A percentile compares a stretch with the other conserved stretches of the same genome.
phyloP scores from a whole-genome alignment of 2,113 vertebrate species.

The Ascaphus truei region DNA sequence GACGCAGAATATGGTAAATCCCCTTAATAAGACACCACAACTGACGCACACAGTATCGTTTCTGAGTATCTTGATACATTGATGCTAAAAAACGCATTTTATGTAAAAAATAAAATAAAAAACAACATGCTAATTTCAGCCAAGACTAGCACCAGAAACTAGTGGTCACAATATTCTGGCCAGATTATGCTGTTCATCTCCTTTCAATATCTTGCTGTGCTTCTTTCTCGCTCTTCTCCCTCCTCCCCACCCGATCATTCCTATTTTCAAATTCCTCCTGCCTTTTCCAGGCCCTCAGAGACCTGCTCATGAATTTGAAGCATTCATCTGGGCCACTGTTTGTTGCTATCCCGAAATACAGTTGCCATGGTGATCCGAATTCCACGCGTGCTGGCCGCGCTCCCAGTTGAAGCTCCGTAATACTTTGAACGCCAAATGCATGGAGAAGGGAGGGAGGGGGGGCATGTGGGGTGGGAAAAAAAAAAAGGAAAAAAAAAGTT shows the following conservation, averaged over 20 bases:
- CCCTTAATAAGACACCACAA: no score
- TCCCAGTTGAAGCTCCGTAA: constrained; percentile 54
- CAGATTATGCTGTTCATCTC: not conserved
- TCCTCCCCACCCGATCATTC: constrained; percentile 5
- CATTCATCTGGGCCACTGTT: constrained; percentile 51
- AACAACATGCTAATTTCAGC: no score
- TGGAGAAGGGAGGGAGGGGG: constrained; percentile 4
- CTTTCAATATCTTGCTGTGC: not conserved
- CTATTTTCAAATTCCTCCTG: constrained; percentile 36
- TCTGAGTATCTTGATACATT: no score
- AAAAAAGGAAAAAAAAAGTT: no score
- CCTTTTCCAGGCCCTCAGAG: constrained; percentile 35
- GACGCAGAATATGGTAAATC: no score
- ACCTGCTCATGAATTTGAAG: constrained; percentile 36
- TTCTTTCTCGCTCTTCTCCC: not conserved
- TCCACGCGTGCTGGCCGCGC: constrained; percentile 51
- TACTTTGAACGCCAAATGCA: constrained; percentile 34
- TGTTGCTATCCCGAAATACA: constrained; percentile 52
- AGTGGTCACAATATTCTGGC: not conserved
- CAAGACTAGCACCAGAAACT: no score
- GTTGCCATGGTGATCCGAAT: constrained; percentile 58
- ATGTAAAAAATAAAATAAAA: no score
- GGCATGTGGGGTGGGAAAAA: not conserved
- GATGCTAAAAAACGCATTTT: no score
- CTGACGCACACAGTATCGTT: no score